Percentiles rank a stretch among this genome's conserved stretches.
Conservation (phyloP, 2,113 vertebrate genomes). For the Lanius ludovicianus region DNA sequence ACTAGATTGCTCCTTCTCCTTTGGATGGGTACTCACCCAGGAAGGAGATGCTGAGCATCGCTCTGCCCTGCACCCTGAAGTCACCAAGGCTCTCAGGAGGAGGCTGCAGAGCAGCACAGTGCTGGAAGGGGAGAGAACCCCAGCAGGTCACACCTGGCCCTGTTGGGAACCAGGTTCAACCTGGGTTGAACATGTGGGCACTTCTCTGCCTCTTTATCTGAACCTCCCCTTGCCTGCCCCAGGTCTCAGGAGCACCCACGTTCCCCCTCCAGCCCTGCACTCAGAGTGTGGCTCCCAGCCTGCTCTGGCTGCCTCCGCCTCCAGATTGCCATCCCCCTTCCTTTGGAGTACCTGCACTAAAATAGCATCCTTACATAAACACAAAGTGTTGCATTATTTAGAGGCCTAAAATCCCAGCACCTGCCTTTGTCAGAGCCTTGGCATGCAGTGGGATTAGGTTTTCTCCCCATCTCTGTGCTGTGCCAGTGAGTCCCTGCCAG, state of each 20-base stretch:
- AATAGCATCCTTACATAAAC: neutral
- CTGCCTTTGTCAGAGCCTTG: neutral
- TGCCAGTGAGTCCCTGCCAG: neutral
- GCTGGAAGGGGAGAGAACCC: neutral
- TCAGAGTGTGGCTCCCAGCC: neutral
- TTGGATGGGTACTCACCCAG: neutral
- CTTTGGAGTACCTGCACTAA: neutral
- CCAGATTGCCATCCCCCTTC: neutral
- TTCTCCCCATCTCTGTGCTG: neutral
- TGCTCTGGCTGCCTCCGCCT: neutral
- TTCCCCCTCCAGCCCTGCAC: neutral
- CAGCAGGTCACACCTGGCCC: neutral
- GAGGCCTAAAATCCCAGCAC: neutral
- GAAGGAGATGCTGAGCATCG: neutral
- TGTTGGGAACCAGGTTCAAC: neutral
- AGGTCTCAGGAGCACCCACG: neutral
- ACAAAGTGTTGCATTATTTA: neutral
- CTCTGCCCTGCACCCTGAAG: neutral
- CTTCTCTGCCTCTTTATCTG: neutral
- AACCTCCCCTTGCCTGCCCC: neutral
- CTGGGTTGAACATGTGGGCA: rapidly evolving
- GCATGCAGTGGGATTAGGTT: neutral
- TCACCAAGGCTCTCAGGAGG: neutral
- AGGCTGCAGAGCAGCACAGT: neutral
- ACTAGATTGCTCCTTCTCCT: neutral